Conservation (phyloP, 2,888 invertebrate species). For the Ectemnius continuus region DNA sequence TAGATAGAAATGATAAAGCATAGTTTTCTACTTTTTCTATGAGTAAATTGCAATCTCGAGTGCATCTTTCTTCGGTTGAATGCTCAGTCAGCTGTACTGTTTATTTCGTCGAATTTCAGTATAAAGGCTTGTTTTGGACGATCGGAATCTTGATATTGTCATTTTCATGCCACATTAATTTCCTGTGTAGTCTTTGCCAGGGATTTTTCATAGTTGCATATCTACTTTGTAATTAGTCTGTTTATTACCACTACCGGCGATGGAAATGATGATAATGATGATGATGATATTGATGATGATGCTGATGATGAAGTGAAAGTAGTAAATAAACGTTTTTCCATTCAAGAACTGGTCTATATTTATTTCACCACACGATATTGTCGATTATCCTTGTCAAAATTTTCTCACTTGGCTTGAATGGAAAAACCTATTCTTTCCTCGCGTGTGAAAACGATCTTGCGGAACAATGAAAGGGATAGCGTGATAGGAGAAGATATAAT, state of each 20-base stretch:
- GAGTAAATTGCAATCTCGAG: slow-evolving; percentile 29
- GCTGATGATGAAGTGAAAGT: slow-evolving; percentile 68
- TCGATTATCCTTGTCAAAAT: slow-evolving; percentile 70
- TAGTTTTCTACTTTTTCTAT: slow-evolving; percentile 41
- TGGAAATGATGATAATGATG: slow-evolving; percentile 26
- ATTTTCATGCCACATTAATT: slow-evolving; percentile 29
- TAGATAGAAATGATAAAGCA: slow-evolving; percentile 55
- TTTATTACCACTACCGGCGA: slow-evolving; percentile 45
- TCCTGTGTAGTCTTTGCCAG: slow-evolving; percentile 21
- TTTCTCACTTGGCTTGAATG: slow-evolving; percentile 77
- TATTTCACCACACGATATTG: slow-evolving; percentile 72
- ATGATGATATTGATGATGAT: slow-evolving; percentile 44
- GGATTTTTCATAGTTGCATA: slow-evolving; percentile 42
- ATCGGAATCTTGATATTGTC: slow-evolving; percentile 35
- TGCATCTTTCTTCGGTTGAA: slow-evolving; percentile 23
- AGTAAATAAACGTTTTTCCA: slow-evolving; percentile 78
- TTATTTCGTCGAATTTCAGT: slow-evolving; percentile 9
- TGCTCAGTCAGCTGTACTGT: slow-evolving; percentile 8
- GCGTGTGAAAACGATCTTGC: slow-evolving; percentile 5
- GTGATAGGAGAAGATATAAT: not conserved
- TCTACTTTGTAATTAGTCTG: slow-evolving; percentile 52
- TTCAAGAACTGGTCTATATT: slow-evolving; percentile 77
- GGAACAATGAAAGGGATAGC: slow-evolving; percentile 6
- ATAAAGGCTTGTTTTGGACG: slow-evolving; percentile 41
- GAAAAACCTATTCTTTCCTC: slow-evolving; percentile 69